Evolutionary conservation across 1,140 invertebrate genomes (phyloP).

Genomic region (Pseudomyrmex cubaensis): DNA sequence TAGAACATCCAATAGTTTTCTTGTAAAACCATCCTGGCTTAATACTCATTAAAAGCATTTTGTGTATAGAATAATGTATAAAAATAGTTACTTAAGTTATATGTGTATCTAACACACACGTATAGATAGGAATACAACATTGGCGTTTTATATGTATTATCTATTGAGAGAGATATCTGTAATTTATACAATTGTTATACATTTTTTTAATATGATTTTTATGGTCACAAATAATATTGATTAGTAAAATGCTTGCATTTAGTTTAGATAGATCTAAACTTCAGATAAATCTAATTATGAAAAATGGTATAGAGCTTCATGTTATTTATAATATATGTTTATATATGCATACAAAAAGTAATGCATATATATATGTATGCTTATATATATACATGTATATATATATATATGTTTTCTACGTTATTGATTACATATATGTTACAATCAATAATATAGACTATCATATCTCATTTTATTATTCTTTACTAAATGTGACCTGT

Average conservation of each 20-base stretch:
- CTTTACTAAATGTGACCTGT: no score
- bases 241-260: slow-evolving; percentile 15
- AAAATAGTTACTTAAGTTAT: background rate
- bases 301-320: background rate
- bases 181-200: no score
- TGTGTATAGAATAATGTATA: slow-evolving; percentile 6
- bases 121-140: background rate
- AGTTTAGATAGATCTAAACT: no score
- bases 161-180: no score
- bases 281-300: slow-evolving; percentile 20
- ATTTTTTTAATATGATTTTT: slow-evolving; percentile 7
- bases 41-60: no score
- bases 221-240: background rate
- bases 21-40: no score
- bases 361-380: slow-evolving; percentile 33
- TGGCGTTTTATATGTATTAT: background rate
- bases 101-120: background rate
- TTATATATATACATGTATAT: slow-evolving; percentile 29
- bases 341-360: slow-evolving; percentile 36
- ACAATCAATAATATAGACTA: slow-evolving; percentile 24
- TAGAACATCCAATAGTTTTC: no score
- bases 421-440: no score
- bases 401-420: no score
- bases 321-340: slow-evolving; percentile 6
- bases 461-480: slow-evolving; percentile 9